These are phyloP conservation scores for Halictus quadricinctus DNA, from an alignment of 2,888 invertebrate species.

Conservation along the genomic window DNA sequence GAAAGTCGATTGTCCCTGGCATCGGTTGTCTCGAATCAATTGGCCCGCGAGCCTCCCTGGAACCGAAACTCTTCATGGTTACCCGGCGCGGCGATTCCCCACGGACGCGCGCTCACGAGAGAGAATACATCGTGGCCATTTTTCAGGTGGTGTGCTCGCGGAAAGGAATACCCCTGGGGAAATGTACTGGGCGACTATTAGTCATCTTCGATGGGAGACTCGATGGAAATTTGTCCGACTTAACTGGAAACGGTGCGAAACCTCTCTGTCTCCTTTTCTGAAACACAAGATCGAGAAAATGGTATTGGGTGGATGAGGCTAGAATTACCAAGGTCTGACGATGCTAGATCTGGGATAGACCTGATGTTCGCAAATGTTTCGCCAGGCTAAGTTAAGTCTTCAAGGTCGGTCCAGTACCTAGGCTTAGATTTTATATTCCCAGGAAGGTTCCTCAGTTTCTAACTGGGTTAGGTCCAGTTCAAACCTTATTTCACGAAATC, in stretches of 20 bases:
- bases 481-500: not conserved
- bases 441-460: not conserved
- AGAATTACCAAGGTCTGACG: no score
- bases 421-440: not conserved
- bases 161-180: not conserved
- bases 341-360: no score
- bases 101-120: not conserved
- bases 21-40: constrained; percentile 24
- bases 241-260: not conserved
- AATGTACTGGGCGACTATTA: constrained; percentile 5
- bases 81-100: not conserved
- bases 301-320: not conserved
- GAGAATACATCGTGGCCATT: not conserved
- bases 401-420: no score
- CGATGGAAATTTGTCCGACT: constrained; percentile 17
- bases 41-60: not conserved
- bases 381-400: no score
- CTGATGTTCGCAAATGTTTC: no score
- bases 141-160: not conserved
- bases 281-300: not conserved
- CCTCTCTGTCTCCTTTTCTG: not conserved
- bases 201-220: constrained; percentile 11
- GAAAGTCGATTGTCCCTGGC: not conserved
- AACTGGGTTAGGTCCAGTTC: not conserved
- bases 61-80: not conserved